A percentile compares a stretch with the other conserved stretches of the same genome.
Conservation (phyloP, 2,888 invertebrate genomes). For the Keiferia lycopersicella region DNA sequence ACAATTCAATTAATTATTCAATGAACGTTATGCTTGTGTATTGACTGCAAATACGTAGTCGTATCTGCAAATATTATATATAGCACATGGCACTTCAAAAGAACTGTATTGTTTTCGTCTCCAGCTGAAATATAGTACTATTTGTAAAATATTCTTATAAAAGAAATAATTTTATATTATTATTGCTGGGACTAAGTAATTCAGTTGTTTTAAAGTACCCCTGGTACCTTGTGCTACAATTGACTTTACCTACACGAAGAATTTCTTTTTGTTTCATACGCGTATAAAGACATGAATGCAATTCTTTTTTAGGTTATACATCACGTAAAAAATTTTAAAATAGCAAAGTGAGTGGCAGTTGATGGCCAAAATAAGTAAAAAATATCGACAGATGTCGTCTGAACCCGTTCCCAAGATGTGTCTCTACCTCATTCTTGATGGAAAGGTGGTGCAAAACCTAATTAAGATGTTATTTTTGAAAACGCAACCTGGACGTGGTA, state of each 20-base stretch:
- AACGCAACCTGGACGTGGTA: background rate
- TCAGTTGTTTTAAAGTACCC: no score
- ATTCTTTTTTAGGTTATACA: no score
- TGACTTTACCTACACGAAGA: background rate
- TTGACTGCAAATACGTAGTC: background rate
- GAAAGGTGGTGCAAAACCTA: constrained; percentile 9
- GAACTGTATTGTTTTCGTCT: no score
- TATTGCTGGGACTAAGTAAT: no score
- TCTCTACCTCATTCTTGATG: background rate
- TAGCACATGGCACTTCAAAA: no score
- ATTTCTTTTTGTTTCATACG: background rate
- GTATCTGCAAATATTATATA: no score
- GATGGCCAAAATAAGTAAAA: background rate
- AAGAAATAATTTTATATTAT: background rate
- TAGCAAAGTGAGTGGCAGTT: background rate
- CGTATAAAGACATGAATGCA: background rate
- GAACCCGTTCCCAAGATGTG: background rate
- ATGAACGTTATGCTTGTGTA: constrained; percentile 9
- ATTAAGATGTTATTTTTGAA: background rate
- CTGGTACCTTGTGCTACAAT: no score
- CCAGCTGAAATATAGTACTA: no score
- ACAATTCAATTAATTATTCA: constrained; percentile 18
- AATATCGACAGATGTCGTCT: background rate
- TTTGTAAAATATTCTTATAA: no score
- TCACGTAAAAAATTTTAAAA: no score